Conservation (phyloP, 2,888 invertebrate genomes). For the Amorpha juglandis region DNA sequence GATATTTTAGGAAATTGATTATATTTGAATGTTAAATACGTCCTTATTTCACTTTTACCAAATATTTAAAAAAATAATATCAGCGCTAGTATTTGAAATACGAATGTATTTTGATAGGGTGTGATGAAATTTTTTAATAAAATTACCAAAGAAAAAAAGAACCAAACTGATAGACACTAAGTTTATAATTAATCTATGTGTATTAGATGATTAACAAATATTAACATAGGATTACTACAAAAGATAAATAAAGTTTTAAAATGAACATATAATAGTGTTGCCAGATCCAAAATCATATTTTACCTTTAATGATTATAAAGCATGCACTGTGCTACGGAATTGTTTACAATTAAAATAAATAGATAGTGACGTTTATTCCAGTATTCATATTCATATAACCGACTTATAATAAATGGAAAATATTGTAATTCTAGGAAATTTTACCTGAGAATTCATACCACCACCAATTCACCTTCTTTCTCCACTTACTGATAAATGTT, state of each 20-base stretch:
- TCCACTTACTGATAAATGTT: too few species aligned
- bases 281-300: background rate
- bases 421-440: background rate
- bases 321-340: background rate
- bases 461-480: too few species aligned
- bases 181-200: background rate
- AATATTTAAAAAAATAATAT: background rate
- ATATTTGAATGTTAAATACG: too few species aligned
- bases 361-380: background rate
- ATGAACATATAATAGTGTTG: background rate
- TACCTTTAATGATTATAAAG: background rate
- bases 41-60: background rate
- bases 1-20: too few species aligned
- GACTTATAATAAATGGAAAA: constrained; percentile 5
- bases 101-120: constrained; percentile 38
- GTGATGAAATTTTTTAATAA: constrained; percentile 39
- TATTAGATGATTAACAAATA: too few species aligned
- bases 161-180: constrained; percentile 66
- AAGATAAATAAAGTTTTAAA: too few species aligned
- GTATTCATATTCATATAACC: background rate
- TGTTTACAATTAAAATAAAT: background rate
- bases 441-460: too few species aligned
- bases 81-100: constrained; percentile 2
- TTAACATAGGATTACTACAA: background rate
- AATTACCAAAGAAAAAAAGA: constrained; percentile 66